Percentiles rank a stretch among this genome's conserved stretches.
Evolutionary conservation across 2,797 vertebrate genomes (phyloP).

Genomic region (Mastacembelus armatus): DNA sequence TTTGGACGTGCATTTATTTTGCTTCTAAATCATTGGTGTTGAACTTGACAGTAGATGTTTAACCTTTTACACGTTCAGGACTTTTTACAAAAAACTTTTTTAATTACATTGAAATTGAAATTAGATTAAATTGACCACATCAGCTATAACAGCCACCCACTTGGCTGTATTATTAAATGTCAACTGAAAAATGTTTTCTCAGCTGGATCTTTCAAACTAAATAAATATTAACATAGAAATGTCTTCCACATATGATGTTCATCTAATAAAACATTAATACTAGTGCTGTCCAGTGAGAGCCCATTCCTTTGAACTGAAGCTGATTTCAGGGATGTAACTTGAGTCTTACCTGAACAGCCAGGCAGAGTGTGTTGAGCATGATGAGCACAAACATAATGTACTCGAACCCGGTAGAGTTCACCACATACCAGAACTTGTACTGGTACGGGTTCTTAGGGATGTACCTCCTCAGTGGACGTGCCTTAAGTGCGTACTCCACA

Average conservation of each 20-base stretch:
- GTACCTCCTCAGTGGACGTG: conserved; percentile 94
- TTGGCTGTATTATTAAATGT: background rate
- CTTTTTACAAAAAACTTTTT: no score
- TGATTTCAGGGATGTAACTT: background rate
- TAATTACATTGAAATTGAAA: no score
- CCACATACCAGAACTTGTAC: conserved; percentile 99
- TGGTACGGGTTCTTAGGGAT: conserved; percentile 99
- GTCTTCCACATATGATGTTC: no score
- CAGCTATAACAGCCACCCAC: background rate
- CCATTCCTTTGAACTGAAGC: background rate
- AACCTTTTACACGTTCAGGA: no score
- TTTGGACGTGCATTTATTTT: no score
- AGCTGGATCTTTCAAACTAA: background rate
- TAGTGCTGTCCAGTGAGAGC: background rate
- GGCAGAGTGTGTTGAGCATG: conserved; percentile 99
- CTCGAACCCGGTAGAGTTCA: conserved; percentile 98
- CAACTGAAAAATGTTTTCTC: background rate
- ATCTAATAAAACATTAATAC: background rate
- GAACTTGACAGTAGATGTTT: no score
- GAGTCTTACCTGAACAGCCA: conserved; percentile 95
- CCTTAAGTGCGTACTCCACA: conserved; percentile 98
- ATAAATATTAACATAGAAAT: background rate
- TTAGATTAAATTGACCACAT: background rate
- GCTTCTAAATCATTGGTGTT: no score
- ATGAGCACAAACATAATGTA: conserved; percentile 99